Percentiles rank a stretch among this genome's conserved stretches.
Conservation (phyloP, 1,140 invertebrate species). For the Heliconius melpomene region DNA sequence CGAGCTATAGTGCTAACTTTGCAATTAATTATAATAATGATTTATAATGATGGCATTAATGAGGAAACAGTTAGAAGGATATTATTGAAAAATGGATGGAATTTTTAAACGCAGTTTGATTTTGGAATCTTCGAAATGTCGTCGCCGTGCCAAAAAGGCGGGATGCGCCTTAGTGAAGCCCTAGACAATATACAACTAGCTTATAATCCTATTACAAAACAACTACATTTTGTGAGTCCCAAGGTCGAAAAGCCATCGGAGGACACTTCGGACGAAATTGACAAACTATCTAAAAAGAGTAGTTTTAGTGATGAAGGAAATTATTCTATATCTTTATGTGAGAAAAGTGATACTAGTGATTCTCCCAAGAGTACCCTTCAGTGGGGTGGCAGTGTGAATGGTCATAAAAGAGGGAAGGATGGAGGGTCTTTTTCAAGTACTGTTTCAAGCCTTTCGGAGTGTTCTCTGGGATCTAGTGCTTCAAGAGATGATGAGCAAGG, state of each 20-base stretch:
- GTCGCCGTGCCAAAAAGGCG: slow-evolving; percentile 74
- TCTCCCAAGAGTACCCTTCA: slow-evolving; percentile 77
- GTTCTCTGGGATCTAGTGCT: slow-evolving; percentile 71
- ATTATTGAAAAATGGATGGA: slow-evolving; percentile 55
- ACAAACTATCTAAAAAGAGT: slow-evolving; percentile 74
- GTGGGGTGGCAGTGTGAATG: slow-evolving; percentile 76
- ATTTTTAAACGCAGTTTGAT: slow-evolving; percentile 45
- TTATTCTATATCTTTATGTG: slow-evolving; percentile 77
- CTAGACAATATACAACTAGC: slow-evolving; percentile 79
- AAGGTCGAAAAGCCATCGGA: slow-evolving; percentile 64
- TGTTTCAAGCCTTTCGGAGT: slow-evolving; percentile 78
- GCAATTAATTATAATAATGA: slow-evolving; percentile 41
- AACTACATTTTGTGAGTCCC: slow-evolving; percentile 78
- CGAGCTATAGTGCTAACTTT: slow-evolving; percentile 34
- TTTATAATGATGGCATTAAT: slow-evolving; percentile 34
- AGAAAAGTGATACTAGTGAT: slow-evolving; percentile 78
- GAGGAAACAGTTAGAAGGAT: slow-evolving; percentile 26
- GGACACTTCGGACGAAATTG: slow-evolving; percentile 62
- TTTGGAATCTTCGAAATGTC: slow-evolving; percentile 60
- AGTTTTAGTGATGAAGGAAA: slow-evolving; percentile 80
- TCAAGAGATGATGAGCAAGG: slow-evolving; percentile 68
- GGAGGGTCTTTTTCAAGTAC: slow-evolving; percentile 80
- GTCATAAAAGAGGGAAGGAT: slow-evolving; percentile 76
- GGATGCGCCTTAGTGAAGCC: slow-evolving; percentile 78
- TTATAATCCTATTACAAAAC: slow-evolving; percentile 80